Evolutionary conservation across 2,888 invertebrate genomes (phyloP).

Genomic region (Camponotus fellah): DNA sequence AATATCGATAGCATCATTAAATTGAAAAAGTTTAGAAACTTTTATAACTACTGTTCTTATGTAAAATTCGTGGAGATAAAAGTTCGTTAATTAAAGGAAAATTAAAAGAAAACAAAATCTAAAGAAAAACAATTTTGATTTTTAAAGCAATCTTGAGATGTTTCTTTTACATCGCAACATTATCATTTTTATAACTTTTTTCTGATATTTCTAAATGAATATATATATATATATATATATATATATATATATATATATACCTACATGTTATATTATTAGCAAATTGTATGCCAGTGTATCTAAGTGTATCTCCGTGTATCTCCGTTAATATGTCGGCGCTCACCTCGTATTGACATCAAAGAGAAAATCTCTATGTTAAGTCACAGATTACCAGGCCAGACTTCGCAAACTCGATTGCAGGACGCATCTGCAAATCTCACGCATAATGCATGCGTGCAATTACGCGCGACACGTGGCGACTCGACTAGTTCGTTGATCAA

Average conservation of each 20-base stretch:
- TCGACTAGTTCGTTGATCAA: conserved; percentile 52
- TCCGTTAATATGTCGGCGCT: not conserved
- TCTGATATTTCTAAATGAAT: not conserved
- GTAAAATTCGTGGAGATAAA: not conserved
- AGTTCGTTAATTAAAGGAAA: not conserved
- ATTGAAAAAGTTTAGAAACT: conserved; percentile 3
- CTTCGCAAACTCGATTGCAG: not conserved
- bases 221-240: not conserved
- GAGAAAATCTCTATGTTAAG: not conserved
- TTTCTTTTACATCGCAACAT: not conserved
- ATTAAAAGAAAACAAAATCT: not conserved
- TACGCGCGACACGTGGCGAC: conserved; percentile 66
- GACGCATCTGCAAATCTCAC: conserved; percentile 26
- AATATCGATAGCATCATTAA: not conserved
- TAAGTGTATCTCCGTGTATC: too few species aligned
- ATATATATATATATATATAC: too few species aligned
- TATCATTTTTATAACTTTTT: not conserved
- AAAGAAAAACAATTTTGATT: not conserved
- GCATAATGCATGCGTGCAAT: conserved; percentile 35
- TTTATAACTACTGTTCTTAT: not conserved
- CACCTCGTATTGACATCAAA: conserved; percentile 2
- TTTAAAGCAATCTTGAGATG: not conserved
- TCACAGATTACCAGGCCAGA: not conserved
- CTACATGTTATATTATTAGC: conserved; percentile 3
- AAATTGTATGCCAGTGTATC: not conserved